phyloP scores from a whole-genome alignment of 2,797 vertebrate genomes.

The Ambastaia sidthimunki region DNA sequence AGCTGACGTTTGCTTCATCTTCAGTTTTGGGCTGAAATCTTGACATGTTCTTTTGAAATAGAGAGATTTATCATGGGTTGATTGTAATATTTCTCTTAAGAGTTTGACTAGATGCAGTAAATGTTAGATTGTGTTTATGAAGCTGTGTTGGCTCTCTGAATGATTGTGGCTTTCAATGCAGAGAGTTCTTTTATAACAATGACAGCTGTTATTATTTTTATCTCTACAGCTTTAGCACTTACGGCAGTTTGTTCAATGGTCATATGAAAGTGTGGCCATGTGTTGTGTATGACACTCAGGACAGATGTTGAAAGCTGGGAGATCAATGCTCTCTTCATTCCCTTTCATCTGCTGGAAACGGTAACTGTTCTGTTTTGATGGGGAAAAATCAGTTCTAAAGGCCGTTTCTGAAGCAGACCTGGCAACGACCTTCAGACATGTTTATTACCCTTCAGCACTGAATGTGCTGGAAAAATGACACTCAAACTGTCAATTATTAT shows the following conservation, averaged over 20 bases:
- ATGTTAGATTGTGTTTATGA: neutral
- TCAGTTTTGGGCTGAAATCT: too few species aligned
- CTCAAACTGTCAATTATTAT: conserved; percentile 19
- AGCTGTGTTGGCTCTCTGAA: neutral
- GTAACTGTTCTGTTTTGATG: conserved; percentile 34
- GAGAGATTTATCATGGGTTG: too few species aligned
- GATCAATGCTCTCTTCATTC: conserved; percentile 67
- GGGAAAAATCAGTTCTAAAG: neutral
- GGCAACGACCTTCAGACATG: conserved; percentile 38
- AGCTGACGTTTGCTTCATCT: too few species aligned
- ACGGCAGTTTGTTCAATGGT: conserved; percentile 34
- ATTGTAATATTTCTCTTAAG: neutral
- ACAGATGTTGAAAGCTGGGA: conserved; percentile 55
- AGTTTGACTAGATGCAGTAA: neutral
- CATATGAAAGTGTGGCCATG: conserved; percentile 53
- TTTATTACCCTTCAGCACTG: conserved; percentile 8
- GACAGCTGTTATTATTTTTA: neutral
- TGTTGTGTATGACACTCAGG: conserved; percentile 62
- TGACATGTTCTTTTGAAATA: too few species aligned
- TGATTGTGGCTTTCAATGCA: neutral
- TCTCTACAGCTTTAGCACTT: conserved; percentile 21
- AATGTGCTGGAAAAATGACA: conserved; percentile 8
- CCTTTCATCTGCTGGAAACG: conserved; percentile 62
- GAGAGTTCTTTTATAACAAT: neutral
- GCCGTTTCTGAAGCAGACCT: conserved; percentile 13